Evolutionary conservation across 2,797 vertebrate genomes (phyloP).

Genomic region (Parambassis ranga): DNA sequence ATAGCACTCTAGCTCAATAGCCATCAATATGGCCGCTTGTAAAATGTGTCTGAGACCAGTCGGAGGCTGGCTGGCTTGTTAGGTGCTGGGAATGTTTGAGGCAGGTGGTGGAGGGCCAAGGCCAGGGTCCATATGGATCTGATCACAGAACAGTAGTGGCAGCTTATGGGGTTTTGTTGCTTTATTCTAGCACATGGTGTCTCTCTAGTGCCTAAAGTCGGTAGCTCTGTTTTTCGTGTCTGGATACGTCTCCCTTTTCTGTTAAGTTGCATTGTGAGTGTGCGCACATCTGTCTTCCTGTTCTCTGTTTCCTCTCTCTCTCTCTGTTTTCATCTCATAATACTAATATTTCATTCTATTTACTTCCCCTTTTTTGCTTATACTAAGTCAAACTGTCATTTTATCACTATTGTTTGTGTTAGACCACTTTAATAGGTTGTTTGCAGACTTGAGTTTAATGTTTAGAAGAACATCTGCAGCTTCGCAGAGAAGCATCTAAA

Average conservation of each 20-base stretch:
- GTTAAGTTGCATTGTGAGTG: background rate
- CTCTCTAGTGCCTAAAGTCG: slow-evolving; percentile 49
- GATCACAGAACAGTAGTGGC: slow-evolving; percentile 84
- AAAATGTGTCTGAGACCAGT: slow-evolving; percentile 74
- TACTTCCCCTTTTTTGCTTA: background rate
- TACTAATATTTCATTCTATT: background rate
- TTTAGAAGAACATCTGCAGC: slow-evolving; percentile 18
- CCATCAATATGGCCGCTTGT: slow-evolving; percentile 77
- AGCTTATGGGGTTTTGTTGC: slow-evolving; percentile 68
- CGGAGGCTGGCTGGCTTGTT: slow-evolving; percentile 70
- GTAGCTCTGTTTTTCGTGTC: slow-evolving; percentile 20
- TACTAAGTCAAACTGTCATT: background rate
- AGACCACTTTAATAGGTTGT: background rate
- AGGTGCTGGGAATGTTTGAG: slow-evolving; percentile 73
- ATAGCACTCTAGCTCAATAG: slow-evolving; percentile 75
- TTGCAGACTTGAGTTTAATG: slow-evolving; percentile 7
- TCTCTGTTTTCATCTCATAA: background rate
- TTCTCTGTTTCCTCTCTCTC: background rate
- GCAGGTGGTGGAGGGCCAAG: slow-evolving; percentile 74
- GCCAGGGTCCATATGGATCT: slow-evolving; percentile 79
- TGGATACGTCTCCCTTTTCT: background rate
- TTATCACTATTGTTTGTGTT: background rate
- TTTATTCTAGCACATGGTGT: slow-evolving; percentile 62
- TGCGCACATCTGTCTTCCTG: background rate
- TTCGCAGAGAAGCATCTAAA: slow-evolving; percentile 2